A percentile compares a stretch with the other conserved stretches of the same genome.
Conservation (phyloP, 1,140 invertebrate species). For the Plectrocnemia conspersa region DNA sequence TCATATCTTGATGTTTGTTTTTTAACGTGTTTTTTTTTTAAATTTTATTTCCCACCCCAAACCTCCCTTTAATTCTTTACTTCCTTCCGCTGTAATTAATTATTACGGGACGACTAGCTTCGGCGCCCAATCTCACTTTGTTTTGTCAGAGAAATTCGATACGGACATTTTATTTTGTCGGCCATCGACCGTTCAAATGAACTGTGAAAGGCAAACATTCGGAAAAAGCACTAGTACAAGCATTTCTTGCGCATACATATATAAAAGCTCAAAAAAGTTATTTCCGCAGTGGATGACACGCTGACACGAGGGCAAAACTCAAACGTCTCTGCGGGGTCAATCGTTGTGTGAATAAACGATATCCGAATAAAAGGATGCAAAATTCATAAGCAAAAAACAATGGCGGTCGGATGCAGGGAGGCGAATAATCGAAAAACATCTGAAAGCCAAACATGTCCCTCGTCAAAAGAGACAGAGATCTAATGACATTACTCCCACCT, state of each 20-base stretch:
- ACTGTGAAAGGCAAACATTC: no score
- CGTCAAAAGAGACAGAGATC: conserved; percentile 31
- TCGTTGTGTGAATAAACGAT: not conserved
- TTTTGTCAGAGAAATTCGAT: not conserved
- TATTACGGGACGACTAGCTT: not conserved
- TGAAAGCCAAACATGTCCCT: conserved; percentile 33
- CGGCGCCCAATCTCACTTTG: not conserved
- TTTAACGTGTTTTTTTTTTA: no score
- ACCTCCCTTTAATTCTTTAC: no score
- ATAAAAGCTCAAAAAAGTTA: no score
- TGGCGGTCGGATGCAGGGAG: not conserved
- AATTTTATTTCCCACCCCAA: conserved; percentile 2
- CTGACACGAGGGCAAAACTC: no score
- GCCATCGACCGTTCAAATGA: not conserved
- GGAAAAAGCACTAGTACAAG: no score
- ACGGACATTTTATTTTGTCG: not conserved
- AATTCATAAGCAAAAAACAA: conserved; percentile 12
- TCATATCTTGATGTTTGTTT: conserved; percentile 10
- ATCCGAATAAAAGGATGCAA: conserved; percentile 1
- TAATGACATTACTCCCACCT: conserved; percentile 27
- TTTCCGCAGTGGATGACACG: no score
- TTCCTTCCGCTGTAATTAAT: not conserved
- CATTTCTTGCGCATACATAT: no score
- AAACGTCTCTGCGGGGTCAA: no score
- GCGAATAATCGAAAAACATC: conserved; percentile 29